Base-by-base conservation (phyloP, 2,797 vertebrate genomes). In the Coregonus ussuriensis region DNA sequence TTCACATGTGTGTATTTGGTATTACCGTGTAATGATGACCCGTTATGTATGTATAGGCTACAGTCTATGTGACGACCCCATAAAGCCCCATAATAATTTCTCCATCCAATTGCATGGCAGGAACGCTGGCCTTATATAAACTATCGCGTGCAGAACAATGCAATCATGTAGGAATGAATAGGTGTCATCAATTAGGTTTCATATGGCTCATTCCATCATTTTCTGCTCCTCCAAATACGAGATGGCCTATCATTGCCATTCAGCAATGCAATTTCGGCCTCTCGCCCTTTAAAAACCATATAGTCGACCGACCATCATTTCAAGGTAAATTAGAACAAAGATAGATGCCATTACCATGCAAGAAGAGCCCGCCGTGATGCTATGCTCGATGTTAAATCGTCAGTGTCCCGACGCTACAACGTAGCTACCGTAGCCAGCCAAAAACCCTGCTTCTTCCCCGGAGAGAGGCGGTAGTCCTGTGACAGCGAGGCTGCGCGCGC, bases 401-500 rank as follows among this genome's bases (percentile, higher is more conserved):
- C 87, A 85, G 88, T 79, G 87, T 78, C 75, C 81, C 29, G 89
- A 83, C 83, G 77, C 47, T 68, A 21, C 25, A 29, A 25, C 62
- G 25, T 63, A 63, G 59, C 11, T 4, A 63, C 54, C 15, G 54
- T 47, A 56, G 76, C 79, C 70, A 84, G 84, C 84, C 83, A 7
- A 21, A 3, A 11, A 6, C 13, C 11, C 11, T 11, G 59, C 56
- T 76, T 74, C 65, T 52, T 76, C 63, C 68, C 78, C 37, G 80
- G 83, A 85, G 88, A 66, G 78, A 75, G 74, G 76, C 82, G n/a
- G 68, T 41, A 79, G 77, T 82, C 75, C 83, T 77, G 78, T 82
- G 80, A 85, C 81, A 83, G 88, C 77, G 81, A 77, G 85, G 90
- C 91, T 94, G 93, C 92, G 93, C 91, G 94, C 94, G 94, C 94